Conservation (phyloP, 2,888 invertebrate species). For the Pediacus dermestoides region DNA sequence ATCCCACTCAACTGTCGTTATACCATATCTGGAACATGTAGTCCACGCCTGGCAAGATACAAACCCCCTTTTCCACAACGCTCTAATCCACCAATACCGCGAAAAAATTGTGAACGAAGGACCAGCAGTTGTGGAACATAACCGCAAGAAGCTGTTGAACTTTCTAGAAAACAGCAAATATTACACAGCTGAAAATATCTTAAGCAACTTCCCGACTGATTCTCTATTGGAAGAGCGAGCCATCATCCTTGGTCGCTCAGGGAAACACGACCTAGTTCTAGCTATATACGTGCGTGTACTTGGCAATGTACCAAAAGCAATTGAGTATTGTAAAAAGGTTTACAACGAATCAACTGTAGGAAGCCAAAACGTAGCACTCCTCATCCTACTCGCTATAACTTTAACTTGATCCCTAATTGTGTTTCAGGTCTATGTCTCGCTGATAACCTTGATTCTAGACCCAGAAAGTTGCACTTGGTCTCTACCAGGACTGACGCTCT, state of each 20-base stretch:
- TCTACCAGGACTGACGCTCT: slow-evolving; percentile 45
- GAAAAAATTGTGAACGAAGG: slow-evolving; percentile 59
- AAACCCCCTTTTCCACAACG: slow-evolving; percentile 84
- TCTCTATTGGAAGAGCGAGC: slow-evolving; percentile 89
- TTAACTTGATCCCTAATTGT: slow-evolving; percentile 8
- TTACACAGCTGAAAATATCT: slow-evolving; percentile 83
- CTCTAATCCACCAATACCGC: slow-evolving; percentile 83
- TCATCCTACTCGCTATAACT: background rate
- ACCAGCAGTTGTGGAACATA: slow-evolving; percentile 53
- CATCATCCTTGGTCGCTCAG: slow-evolving; percentile 86
- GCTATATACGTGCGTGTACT: slow-evolving; percentile 88
- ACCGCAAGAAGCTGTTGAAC: slow-evolving; percentile 63
- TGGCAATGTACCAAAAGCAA: slow-evolving; percentile 78
- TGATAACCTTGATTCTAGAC: slow-evolving; percentile 46
- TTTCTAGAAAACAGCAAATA: slow-evolving; percentile 77
- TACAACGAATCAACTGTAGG: slow-evolving; percentile 47
- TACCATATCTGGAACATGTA: slow-evolving; percentile 93
- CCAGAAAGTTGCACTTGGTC: slow-evolving; percentile 40
- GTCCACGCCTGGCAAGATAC: slow-evolving; percentile 86
- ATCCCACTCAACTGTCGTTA: slow-evolving; percentile 75
- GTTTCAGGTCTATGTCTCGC: slow-evolving; percentile 43
- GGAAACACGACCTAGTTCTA: slow-evolving; percentile 88
- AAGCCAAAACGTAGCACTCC: slow-evolving; percentile 32
- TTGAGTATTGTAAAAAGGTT: slow-evolving; percentile 77
- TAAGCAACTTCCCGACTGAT: slow-evolving; percentile 82